Evolutionary conservation across 2,797 vertebrate species (phyloP).

Genomic region (Eremophila alpestris): DNA sequence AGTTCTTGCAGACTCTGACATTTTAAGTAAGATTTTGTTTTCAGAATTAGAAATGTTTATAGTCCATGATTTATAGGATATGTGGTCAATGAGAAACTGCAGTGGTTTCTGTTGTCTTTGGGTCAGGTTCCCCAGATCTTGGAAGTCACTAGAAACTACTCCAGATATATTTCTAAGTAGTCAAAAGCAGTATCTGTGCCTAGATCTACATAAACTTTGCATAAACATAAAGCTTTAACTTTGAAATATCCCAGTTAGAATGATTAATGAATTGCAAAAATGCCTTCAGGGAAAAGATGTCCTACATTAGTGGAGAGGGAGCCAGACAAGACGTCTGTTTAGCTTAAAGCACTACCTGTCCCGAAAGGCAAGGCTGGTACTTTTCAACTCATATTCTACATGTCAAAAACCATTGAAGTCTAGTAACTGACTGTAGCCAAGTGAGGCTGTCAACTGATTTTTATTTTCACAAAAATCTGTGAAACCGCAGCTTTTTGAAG

Average conservation of each 20-base stretch:
- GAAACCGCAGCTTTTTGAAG: not conserved
- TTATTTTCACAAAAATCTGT: not conserved
- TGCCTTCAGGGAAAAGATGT: not conserved
- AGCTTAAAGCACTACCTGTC: not conserved
- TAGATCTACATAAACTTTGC: not conserved
- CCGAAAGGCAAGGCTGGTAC: not conserved
- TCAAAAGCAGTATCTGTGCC: not conserved
- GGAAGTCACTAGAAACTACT: not conserved
- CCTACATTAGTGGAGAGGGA: not conserved
- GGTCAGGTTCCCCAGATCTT: not conserved
- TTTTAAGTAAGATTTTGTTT: not conserved
- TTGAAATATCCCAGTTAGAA: not conserved
- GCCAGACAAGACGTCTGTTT: not conserved
- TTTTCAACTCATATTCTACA: not conserved
- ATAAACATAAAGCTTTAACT: not conserved
- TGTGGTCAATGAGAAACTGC: not conserved
- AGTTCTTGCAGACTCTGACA: not conserved
- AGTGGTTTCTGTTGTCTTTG: not conserved
- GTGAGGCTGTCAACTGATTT: not conserved
- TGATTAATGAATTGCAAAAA: conserved; percentile 8
- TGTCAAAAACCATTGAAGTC: not conserved
- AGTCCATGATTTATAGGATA: not conserved
- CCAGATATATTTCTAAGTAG: not conserved
- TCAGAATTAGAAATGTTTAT: not conserved
- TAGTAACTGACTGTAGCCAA: not conserved